Base-by-base conservation (phyloP, 2,113 vertebrate genomes). In the Strix uralensis region DNA sequence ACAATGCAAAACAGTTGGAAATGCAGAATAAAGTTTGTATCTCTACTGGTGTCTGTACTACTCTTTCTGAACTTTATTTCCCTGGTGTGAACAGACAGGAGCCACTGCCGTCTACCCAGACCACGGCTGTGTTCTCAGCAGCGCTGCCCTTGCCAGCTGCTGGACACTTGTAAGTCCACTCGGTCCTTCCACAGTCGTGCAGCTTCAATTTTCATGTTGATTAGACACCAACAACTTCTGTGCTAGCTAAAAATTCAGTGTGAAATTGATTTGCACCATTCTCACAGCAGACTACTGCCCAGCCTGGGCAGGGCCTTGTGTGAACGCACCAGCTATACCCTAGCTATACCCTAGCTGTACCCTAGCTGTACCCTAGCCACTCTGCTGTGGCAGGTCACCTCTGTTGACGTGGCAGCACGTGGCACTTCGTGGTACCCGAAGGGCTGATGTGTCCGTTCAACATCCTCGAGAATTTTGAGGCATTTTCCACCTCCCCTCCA, bases 101-200 rank as follows among this genome's bases (percentile, higher is more conserved):
- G 30, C 36, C 36, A 23, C 10, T 19, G 15, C n/a, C 0, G 2
- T 12, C 54, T 46, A 15, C 27, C 10, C n/a, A 27, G 36, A 20
- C 18, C 0, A 0, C 11, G 29, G 52, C 10, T 0, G 0, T 9
- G 20, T 21, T 54, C 51, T 61, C 51, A 47, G 21, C 46, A 46
- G 34, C 32, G 4, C 2, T 13, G 13, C 62, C 38, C 27, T 12
- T 3, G 1, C 13, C 0, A 1, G 55, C 42, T 30, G 15, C 47
- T n/a, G 36, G 38, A 36, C 30, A 9, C 47, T 34, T 21, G 4
- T 10, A n/a, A 27, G 13, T 47, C 55, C 22, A 11, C 19, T 13
- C 0, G 2, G 40, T 51, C n/a, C 34, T 61, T 36, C 20, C 11
- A 15, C 32, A 19, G 19, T 10, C 2, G 3, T 3, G 22, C 3